phyloP scores from a whole-genome alignment of 2,113 vertebrate species.

The Emydocephalus ijimae region DNA sequence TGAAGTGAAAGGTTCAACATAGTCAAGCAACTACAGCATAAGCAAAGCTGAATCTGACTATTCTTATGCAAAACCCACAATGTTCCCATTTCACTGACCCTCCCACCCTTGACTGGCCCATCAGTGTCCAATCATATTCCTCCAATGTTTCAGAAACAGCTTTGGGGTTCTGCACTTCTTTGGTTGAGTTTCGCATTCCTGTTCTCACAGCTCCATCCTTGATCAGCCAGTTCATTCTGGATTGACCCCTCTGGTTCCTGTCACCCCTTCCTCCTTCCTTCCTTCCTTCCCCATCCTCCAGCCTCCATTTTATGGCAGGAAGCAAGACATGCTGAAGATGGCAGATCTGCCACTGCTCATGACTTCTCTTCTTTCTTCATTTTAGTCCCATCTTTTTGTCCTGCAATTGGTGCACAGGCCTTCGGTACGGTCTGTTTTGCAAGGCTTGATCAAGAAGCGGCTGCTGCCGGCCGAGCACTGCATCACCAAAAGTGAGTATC shows the following conservation, averaged over 20 bases:
- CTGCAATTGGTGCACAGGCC: slow-evolving; percentile 93
- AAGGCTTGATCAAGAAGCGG: slow-evolving; percentile 94
- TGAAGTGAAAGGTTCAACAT: neutral
- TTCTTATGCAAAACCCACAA: neutral
- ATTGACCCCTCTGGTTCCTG: neutral
- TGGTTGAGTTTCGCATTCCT: neutral
- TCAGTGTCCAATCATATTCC: neutral
- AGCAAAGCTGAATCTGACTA: neutral
- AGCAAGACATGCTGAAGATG: neutral
- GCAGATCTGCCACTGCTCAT: neutral
- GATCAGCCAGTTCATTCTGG: neutral
- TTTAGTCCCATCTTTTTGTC: slow-evolving; percentile 94
- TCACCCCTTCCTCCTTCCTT: neutral
- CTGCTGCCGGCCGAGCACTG: slow-evolving; percentile 92
- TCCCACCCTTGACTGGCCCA: neutral
- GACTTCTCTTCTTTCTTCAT: neutral
- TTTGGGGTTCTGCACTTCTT: neutral
- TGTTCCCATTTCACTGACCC: neutral
- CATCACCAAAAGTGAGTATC: slow-evolving; percentile 89
- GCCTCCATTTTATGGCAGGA: neutral
- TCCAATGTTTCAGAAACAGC: neutral
- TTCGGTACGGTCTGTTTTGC: slow-evolving; percentile 88
- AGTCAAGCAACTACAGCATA: neutral
- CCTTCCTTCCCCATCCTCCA: neutral
- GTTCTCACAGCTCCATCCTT: neutral